These are phyloP conservation scores for Choristoneura rosaceana DNA, from an alignment of 2,888 invertebrate species.

Conservation along the genomic window DNA sequence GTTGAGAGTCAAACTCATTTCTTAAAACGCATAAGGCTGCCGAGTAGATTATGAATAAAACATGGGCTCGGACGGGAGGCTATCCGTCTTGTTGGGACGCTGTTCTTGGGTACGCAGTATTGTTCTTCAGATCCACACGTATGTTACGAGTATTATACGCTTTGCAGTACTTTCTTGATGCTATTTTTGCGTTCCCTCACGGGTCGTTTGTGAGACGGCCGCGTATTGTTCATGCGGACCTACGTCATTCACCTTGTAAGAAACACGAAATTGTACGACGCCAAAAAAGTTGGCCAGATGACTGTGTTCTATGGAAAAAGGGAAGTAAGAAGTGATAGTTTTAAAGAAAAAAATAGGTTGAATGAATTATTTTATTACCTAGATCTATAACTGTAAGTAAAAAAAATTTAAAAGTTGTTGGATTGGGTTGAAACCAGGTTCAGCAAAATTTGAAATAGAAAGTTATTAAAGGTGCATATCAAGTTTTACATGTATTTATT, in stretches of 20 bases:
- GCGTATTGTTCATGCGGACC: slow-evolving; percentile 22
- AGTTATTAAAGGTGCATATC: too few relatives aligned
- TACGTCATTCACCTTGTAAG: slow-evolving; percentile 15
- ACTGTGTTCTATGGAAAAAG: not conserved
- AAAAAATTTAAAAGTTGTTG: too few relatives aligned
- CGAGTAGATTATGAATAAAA: slow-evolving; percentile 60
- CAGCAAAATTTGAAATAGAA: too few relatives aligned
- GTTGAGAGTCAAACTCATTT: slow-evolving; percentile 46
- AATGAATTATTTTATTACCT: too few relatives aligned
- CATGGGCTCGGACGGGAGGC: slow-evolving; percentile 53
- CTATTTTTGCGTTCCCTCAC: slow-evolving; percentile 31
- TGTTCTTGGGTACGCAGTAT: slow-evolving; percentile 23
- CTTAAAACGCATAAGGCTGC: slow-evolving; percentile 47
- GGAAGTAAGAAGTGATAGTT: not conserved
- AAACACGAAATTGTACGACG: slow-evolving; percentile 12
- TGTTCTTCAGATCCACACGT: slow-evolving; percentile 50
- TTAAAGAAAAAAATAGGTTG: too few relatives aligned
- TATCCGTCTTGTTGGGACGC: slow-evolving; percentile 55
- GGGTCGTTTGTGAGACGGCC: slow-evolving; percentile 37
- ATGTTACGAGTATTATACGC: slow-evolving; percentile 51
- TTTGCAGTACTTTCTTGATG: slow-evolving; percentile 46
- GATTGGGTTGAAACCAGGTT: too few relatives aligned
- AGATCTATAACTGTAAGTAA: too few relatives aligned
- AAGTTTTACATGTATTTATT: too few relatives aligned
- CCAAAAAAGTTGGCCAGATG: not conserved